Conservation (phyloP, 2,888 invertebrate species). For the Phortica okadai region DNA sequence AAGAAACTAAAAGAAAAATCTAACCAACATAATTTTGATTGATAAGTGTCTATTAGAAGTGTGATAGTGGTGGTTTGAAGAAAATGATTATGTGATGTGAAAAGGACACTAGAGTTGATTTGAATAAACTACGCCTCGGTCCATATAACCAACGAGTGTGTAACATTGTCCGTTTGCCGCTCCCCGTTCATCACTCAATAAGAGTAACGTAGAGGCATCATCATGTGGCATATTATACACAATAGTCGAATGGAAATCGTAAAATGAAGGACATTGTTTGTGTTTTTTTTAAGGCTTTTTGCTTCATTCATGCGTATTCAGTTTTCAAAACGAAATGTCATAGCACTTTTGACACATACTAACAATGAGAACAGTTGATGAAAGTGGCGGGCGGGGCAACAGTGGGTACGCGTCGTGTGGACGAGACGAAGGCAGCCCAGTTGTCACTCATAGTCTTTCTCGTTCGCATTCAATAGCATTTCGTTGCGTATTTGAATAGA, state of each 20-base stretch:
- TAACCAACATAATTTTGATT: slow-evolving; percentile 32
- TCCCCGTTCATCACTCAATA: slow-evolving; percentile 11
- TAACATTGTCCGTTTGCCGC: not conserved
- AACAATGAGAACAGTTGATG: not conserved
- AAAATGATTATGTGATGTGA: slow-evolving; percentile 4
- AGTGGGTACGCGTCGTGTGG: not conserved
- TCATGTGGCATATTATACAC: not conserved
- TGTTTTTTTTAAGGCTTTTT: not conserved
- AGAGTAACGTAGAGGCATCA: not conserved
- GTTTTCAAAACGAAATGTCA: slow-evolving; percentile 5
- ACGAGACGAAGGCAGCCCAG: not conserved
- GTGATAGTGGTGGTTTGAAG: not conserved
- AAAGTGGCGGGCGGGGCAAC: not conserved
- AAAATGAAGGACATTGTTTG: slow-evolving; percentile 1
- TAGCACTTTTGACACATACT: slow-evolving; percentile 6
- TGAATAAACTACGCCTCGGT: not conserved
- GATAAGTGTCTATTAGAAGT: slow-evolving; percentile 28
- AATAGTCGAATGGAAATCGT: slow-evolving; percentile 2
- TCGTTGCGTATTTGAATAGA: slow-evolving; percentile 2
- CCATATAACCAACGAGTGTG: not conserved
- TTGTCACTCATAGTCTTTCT: not conserved
- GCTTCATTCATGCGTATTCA: not conserved
- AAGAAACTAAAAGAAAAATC: not conserved
- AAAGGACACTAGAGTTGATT: slow-evolving; percentile 7
- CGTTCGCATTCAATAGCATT: not conserved